These are phyloP conservation scores for Elgaria multicarinata DNA, from an alignment of 2,113 vertebrate species.

Conservation along the genomic window DNA sequence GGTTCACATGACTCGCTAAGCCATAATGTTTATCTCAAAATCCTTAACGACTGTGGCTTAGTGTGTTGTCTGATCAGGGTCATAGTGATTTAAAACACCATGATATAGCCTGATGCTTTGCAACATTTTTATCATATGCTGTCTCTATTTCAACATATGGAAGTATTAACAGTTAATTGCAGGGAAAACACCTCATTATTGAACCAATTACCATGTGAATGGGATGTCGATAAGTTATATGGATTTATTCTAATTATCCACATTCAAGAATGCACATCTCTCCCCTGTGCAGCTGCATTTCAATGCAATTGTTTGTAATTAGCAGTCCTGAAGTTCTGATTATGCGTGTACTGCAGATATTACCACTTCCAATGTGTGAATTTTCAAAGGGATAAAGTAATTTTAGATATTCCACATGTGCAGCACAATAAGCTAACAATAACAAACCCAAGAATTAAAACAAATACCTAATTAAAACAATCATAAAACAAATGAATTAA, in stretches of 20 bases:
- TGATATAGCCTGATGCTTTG: neutral
- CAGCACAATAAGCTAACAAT: neutral
- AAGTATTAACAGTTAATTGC: neutral
- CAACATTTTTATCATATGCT: neutral
- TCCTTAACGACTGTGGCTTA: too few relatives aligned
- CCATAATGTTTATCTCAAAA: too few relatives aligned
- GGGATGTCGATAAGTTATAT: conserved; percentile 10
- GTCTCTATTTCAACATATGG: neutral
- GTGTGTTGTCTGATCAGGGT: too few relatives aligned
- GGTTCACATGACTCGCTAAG: too few relatives aligned
- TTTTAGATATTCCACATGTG: neutral
- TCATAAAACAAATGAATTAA: too few relatives aligned
- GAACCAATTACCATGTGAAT: conserved; percentile 22
- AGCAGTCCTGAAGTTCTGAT: neutral
- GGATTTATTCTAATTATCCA: conserved; percentile 12
- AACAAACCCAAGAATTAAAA: too few relatives aligned
- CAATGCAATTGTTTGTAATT: neutral
- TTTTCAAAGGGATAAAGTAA: neutral
- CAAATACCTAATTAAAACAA: too few relatives aligned
- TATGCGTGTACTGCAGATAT: neutral
- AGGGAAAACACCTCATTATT: conserved; percentile 22
- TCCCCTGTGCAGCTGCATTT: neutral
- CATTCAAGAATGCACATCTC: neutral
- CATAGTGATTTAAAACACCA: neutral
- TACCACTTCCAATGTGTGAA: neutral